These are phyloP conservation scores for Eretmochelys imbricata DNA, from an alignment of 2,113 vertebrate species.

Conservation along the genomic window DNA sequence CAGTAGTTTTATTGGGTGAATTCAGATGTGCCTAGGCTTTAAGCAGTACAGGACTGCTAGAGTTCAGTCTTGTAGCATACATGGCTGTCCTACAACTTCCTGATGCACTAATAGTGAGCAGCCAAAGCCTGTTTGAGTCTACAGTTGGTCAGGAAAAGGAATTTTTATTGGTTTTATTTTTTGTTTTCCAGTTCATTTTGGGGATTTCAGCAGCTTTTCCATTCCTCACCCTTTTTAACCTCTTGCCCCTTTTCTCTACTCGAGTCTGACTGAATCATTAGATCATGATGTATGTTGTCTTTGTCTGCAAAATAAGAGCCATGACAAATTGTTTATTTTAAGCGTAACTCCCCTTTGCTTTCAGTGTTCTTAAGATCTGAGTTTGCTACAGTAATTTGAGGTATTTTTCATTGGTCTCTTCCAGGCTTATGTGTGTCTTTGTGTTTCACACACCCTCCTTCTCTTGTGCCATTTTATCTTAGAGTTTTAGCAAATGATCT, in stretches of 20 bases:
- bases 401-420: not conserved
- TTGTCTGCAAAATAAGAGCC: not conserved
- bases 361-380: not conserved
- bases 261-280: not conserved
- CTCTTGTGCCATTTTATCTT: not conserved
- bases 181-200: not conserved
- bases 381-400: not conserved
- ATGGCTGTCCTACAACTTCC: not conserved
- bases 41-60: not conserved
- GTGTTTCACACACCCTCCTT: not conserved
- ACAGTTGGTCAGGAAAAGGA: not conserved
- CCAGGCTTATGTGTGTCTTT: not conserved
- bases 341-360: not conserved
- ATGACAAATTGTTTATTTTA: not conserved
- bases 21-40: not conserved
- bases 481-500: slow-evolving; percentile 21
- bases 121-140: not conserved
- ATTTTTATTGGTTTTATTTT: not conserved
- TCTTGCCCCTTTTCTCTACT: not conserved
- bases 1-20: not conserved
- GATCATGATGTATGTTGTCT: not conserved
- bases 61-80: not conserved
- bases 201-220: not conserved
- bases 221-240: not conserved
- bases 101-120: not conserved